phyloP scores from a whole-genome alignment of 2,797 vertebrate species.

The Poecilia wingei region DNA sequence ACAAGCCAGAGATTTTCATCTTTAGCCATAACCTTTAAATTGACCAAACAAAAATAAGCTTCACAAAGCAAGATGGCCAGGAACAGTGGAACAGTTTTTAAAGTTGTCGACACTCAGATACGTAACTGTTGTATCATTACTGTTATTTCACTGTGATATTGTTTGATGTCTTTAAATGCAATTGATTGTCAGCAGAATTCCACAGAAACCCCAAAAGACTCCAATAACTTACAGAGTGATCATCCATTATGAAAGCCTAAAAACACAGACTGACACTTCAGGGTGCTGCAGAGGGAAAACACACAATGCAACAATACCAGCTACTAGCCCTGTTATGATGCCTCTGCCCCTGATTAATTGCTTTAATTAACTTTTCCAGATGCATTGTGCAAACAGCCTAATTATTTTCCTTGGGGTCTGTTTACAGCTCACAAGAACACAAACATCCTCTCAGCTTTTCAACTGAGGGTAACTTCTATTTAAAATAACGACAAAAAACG shows the following conservation, averaged over 20 bases:
- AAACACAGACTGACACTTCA: conserved; percentile 8
- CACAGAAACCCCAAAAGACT: conserved; percentile 26
- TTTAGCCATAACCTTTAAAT: neutral
- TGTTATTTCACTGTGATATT: neutral
- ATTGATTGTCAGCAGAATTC: conserved; percentile 3
- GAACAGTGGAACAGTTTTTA: neutral
- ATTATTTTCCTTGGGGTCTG: conserved; percentile 28
- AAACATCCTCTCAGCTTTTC: conserved; percentile 8
- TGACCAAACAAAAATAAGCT: neutral
- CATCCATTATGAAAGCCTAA: conserved; percentile 47
- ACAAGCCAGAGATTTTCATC: neutral
- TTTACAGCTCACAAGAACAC: conserved; percentile 15
- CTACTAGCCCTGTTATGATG: conserved; percentile 45
- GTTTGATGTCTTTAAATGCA: conserved; percentile 25
- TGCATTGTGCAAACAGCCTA: conserved; percentile 43
- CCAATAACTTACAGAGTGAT: conserved; percentile 35
- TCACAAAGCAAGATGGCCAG: neutral
- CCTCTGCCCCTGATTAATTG: conserved; percentile 52
- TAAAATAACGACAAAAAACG: conserved; percentile 21
- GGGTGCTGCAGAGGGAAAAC: conserved; percentile 30
- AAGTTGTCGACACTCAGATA: neutral
- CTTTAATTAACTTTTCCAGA: conserved; percentile 65
- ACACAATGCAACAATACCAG: conserved; percentile 35
- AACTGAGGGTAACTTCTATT: conserved; percentile 1
- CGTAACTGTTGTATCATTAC: neutral